Evolutionary conservation across 2,797 vertebrate genomes (phyloP).

Genomic region (Megalops cyprinoides): DNA sequence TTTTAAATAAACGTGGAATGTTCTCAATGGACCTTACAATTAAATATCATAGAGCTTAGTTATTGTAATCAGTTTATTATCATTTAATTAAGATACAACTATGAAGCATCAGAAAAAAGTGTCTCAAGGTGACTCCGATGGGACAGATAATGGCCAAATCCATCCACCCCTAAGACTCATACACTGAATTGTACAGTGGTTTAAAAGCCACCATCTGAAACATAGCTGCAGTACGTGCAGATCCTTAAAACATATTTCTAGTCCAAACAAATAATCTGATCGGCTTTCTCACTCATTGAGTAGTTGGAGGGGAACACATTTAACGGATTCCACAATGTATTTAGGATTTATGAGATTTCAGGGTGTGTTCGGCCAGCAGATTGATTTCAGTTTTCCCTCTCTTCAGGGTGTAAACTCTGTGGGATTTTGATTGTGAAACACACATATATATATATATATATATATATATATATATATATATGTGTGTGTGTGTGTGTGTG

Average conservation of each 20-base stretch:
- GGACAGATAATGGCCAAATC: slow-evolving; percentile 6
- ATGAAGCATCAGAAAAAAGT: slow-evolving; percentile 3
- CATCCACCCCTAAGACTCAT: background rate
- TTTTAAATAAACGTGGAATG: slow-evolving; percentile 13
- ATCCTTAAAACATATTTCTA: slow-evolving; percentile 30
- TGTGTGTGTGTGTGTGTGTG: too few relatives aligned
- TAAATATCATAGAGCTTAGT: background rate
- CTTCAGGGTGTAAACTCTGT: slow-evolving; percentile 14
- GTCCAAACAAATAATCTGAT: slow-evolving; percentile 30
- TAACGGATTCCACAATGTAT: slow-evolving; percentile 36
- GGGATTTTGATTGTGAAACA: slow-evolving; percentile 35
- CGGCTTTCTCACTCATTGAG: slow-evolving; percentile 29
- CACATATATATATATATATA: too few relatives aligned
- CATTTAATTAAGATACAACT: slow-evolving; percentile 13
- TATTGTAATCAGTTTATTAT: slow-evolving; percentile 15
- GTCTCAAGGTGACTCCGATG: slow-evolving; percentile 14
- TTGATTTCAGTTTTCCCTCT: slow-evolving; percentile 12
- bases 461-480: too few relatives aligned
- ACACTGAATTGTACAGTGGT: background rate
- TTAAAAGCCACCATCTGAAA: background rate
- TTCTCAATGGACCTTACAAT: background rate
- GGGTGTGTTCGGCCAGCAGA: slow-evolving; percentile 18
- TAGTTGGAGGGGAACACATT: slow-evolving; percentile 9
- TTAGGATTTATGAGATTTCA: slow-evolving; percentile 26
- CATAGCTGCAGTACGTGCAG: slow-evolving; percentile 7